phyloP scores from a whole-genome alignment of 2,113 vertebrate species.

The Lasiurus cinereus region DNA sequence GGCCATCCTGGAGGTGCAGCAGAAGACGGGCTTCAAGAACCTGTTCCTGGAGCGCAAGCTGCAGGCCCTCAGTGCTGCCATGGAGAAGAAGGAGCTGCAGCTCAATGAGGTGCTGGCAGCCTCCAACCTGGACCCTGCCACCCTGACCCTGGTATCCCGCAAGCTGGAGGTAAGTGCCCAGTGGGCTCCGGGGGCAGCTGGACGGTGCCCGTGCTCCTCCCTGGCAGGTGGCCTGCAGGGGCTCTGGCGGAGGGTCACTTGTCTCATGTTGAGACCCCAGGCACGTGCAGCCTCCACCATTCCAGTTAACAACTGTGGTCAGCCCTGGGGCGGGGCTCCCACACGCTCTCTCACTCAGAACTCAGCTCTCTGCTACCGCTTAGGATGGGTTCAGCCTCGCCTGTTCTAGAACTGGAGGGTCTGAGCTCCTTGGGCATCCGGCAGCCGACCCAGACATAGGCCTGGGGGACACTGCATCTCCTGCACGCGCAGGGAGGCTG shows the following conservation, averaged over 20 bases:
- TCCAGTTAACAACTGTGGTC: neutral
- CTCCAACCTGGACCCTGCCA: constrained; percentile 89
- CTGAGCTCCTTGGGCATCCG: neutral
- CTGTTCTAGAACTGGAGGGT: neutral
- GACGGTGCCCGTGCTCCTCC: fast-evolving
- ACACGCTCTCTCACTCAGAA: fast-evolving
- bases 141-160: constrained; percentile 86
- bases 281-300: neutral
- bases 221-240: neutral
- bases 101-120: constrained; percentile 88
- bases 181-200: fast-evolving
- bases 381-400: neutral
- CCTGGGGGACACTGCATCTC: neutral
- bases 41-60: constrained; percentile 92
- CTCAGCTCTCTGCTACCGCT: no score
- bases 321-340: neutral
- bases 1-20: constrained; percentile 90
- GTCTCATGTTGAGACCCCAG: neutral
- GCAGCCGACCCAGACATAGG: neutral
- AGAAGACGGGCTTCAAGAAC: constrained; percentile 90
- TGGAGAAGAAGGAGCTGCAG: constrained; percentile 94
- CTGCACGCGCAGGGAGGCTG: neutral
- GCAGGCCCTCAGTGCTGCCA: constrained; percentile 74
- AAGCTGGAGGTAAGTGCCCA: constrained; percentile 90
- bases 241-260: neutral